These are phyloP conservation scores for Pocillopora grandis DNA, from an alignment of 92 coral and sea anemone genomes.

Conservation along the genomic window DNA sequence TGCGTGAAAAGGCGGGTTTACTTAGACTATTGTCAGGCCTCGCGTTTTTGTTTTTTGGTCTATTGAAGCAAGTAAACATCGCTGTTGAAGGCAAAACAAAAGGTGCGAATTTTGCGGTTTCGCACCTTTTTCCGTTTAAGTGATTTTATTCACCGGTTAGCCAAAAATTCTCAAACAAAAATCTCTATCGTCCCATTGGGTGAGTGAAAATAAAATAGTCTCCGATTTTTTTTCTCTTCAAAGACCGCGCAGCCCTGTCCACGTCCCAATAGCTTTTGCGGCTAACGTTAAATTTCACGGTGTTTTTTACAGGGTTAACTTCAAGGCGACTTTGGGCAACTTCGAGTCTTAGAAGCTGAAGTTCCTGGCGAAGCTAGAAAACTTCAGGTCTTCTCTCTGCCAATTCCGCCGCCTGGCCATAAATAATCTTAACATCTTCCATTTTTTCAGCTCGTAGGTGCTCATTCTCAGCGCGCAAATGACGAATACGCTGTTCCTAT, in stretches of 20 bases:
- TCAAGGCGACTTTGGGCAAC: conserved; percentile 20
- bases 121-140: too few species aligned
- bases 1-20: too few species aligned
- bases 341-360: conserved; percentile 10
- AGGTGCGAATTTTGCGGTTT: too few species aligned
- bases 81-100: too few species aligned
- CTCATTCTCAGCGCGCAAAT: conserved; percentile 9
- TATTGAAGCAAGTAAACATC: too few species aligned
- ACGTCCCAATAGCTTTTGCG: conserved; percentile 24
- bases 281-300: not conserved
- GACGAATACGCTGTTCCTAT: conserved; percentile 3
- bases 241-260: conserved; percentile 30
- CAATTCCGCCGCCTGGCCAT: not conserved
- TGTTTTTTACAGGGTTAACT: conserved; percentile 2
- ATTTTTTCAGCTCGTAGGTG: not conserved
- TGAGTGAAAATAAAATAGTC: not conserved
- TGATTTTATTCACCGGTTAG: too few species aligned
- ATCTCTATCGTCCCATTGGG: too few species aligned
- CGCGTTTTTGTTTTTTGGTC: too few species aligned
- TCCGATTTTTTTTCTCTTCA: conserved; percentile 28
- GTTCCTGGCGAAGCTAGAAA: conserved; percentile 21
- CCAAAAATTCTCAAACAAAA: too few species aligned
- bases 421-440: not conserved
- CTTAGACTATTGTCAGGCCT: too few species aligned
- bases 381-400: conserved; percentile 7